A percentile compares a stretch with the other conserved stretches of the same genome.
Evolutionary conservation across 2,888 invertebrate species (phyloP).

Genomic region (Pedicia rivosa): DNA sequence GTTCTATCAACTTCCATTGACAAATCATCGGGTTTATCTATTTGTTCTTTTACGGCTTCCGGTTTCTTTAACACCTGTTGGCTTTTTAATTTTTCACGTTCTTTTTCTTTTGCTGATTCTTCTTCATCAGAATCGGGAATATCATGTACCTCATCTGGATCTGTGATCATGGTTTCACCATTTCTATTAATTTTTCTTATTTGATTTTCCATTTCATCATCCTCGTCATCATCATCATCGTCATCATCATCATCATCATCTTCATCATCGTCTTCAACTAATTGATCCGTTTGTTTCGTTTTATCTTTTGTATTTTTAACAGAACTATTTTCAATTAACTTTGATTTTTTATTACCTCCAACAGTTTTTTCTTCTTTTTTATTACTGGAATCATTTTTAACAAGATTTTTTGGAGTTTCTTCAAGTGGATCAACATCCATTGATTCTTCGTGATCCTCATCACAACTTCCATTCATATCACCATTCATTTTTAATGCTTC

Average conservation of each 20-base stretch:
- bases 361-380: background rate
- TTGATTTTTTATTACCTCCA: conserved; percentile 1
- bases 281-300: conserved; percentile 9
- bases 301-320: conserved; percentile 7
- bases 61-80: too few relatives aligned
- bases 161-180: conserved; percentile 1
- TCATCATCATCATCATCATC: conserved; percentile 19
- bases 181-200: background rate
- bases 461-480: conserved; percentile 18
- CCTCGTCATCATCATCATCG: conserved; percentile 19
- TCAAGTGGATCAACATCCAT: conserved; percentile 16
- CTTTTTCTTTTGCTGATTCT: conserved; percentile 5
- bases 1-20: conserved; percentile 12
- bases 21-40: background rate
- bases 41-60: too few relatives aligned
- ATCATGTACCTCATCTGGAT: conserved; percentile 11
- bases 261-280: conserved; percentile 13
- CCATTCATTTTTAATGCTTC: conserved; percentile 20
- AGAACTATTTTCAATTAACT: conserved; percentile 2
- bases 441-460: conserved; percentile 13
- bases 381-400: background rate
- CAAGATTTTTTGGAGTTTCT: conserved; percentile 8
- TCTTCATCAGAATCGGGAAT: conserved; percentile 14
- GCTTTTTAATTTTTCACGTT: conserved; percentile 5
- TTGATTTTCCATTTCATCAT: too few relatives aligned